Evolutionary conservation across 2,113 vertebrate species (phyloP), one percentile per base, ranked within the genome.

Genomic region (Mastomys coucha): DNA sequence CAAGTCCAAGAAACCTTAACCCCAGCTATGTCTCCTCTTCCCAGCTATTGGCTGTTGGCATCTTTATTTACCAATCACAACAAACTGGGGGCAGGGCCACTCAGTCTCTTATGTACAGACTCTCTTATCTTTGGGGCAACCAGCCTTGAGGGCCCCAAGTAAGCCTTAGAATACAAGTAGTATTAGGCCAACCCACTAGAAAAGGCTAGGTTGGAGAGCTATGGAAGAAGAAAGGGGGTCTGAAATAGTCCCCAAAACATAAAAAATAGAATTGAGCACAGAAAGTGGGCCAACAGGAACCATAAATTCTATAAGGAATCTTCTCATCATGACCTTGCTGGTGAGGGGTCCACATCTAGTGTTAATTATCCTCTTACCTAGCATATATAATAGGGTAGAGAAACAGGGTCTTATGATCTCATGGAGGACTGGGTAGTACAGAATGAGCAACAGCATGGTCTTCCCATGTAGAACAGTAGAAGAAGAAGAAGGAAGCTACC

Each of bases 321-420:
- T 31, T 42, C 56, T 70, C 2, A 0, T 2, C 36, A 36, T 17
- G 1, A 2, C 26, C 36, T 65, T 2, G 0, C 51, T 45, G 33
- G 3, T 13, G 36, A 53, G 2, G 80, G 10, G 16, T 8, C 11
- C 49, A 6, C 17, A 31, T 26, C 51, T 56, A 45, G 14, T 17
- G 12, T 31, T 33, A 13, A 17, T 11, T 53, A 76, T 28, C 75
- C 70, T 82, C 20, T 39, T 20, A 13, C 42, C 24, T 1, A 36
- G 9, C n/a, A 72, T 9, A 20, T 26, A 70, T 4, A 33, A 7
- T 11, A 19, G 1, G 7, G n/a, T n/a, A 69, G 7, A 76, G 65
- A n/a, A 31, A 63, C 17, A 2, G 5, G 1, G 22, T 13, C 19
- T 5, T 4, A 33, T 0, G 9, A 24, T 26, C 39, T 10, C 6